Percentiles rank a stretch among this genome's conserved stretches.
Conservation (phyloP, 2,888 invertebrate genomes). For the Philonicus albiceps region DNA sequence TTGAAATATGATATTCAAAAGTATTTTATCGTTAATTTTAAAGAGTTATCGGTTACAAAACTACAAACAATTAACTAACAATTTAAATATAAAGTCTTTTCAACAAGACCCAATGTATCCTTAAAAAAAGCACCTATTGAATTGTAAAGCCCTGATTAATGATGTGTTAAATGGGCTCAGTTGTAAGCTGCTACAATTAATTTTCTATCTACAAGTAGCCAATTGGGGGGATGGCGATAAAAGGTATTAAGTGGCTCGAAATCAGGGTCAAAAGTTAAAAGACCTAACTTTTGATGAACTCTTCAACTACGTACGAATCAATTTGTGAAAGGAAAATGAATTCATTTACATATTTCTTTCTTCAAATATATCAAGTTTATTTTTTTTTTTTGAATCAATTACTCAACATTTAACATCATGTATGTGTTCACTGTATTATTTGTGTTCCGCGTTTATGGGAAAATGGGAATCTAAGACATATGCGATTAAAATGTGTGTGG, state of each 20-base stretch:
- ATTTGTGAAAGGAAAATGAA: too few relatives aligned
- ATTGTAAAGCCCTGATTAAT: constrained; percentile 21
- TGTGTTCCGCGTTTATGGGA: too few relatives aligned
- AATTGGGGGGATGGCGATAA: not conserved
- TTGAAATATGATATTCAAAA: too few relatives aligned
- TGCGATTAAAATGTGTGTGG: too few relatives aligned
- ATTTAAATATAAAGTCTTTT: not conserved
- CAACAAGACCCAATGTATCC: not conserved
- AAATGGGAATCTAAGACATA: too few relatives aligned
- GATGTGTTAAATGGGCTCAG: constrained; percentile 1
- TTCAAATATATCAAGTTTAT: too few relatives aligned
- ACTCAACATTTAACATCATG: too few relatives aligned
- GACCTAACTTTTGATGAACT: not conserved
- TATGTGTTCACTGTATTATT: too few relatives aligned
- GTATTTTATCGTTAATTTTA: too few relatives aligned
- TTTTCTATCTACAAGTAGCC: not conserved
- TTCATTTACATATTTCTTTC: too few relatives aligned
- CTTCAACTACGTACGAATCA: not conserved
- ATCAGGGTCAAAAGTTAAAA: not conserved
- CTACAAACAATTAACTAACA: not conserved
- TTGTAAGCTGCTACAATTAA: constrained; percentile 7
- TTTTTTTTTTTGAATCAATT: too few relatives aligned
- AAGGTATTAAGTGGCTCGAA: not conserved
- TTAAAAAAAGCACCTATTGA: not conserved
- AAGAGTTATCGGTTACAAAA: too few relatives aligned